phyloP scores from a whole-genome alignment of 2,113 vertebrate genomes.

The Cairina moschata region DNA sequence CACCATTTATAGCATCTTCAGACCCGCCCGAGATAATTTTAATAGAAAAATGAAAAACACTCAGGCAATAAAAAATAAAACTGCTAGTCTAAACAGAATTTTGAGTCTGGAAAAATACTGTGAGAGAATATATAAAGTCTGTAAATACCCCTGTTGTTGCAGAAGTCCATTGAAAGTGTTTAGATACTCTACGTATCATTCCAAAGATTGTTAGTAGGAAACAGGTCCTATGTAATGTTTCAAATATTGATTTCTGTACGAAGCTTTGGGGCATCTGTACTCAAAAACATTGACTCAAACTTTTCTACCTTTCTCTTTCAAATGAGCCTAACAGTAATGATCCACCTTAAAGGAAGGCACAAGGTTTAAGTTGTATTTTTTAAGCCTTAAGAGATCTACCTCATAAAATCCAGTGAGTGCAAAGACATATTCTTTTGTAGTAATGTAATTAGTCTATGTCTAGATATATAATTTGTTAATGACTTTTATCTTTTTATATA shows the following conservation, averaged over 20 bases:
- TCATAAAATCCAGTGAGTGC: accelerated
- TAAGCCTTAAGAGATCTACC: background rate
- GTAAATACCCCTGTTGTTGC: background rate
- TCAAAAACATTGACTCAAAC: background rate
- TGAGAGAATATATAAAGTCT: background rate
- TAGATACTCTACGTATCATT: background rate
- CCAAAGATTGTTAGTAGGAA: background rate
- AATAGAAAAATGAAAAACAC: background rate
- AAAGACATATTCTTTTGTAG: background rate
- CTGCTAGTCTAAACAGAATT: background rate
- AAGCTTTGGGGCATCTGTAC: background rate
- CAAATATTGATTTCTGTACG: background rate
- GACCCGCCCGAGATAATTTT: background rate
- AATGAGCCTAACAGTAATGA: background rate
- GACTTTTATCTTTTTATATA: constrained; percentile 37
- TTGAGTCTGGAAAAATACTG: background rate
- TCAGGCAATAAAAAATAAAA: background rate
- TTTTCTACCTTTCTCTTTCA: background rate
- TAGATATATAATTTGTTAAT: background rate
- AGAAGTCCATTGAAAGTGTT: accelerated
- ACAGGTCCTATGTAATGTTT: background rate
- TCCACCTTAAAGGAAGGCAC: background rate
- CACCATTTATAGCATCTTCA: background rate
- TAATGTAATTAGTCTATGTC: accelerated
- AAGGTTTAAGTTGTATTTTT: background rate